Conservation (phyloP, 1,140 invertebrate genomes). For the Monomorium pharaonis region DNA sequence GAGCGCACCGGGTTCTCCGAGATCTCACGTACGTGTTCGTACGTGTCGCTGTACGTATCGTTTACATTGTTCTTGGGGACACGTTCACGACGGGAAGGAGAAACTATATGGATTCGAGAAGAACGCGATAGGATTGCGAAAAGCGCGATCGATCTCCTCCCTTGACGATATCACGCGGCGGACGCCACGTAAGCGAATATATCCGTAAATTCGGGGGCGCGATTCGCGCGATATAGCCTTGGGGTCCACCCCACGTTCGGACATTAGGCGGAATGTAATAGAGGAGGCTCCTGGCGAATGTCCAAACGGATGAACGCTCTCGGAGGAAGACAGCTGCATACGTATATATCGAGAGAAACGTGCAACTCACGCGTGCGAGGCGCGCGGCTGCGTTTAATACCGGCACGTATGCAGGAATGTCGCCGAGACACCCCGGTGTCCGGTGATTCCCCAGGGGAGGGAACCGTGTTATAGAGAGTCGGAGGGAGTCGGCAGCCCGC, state of each 20-base stretch:
- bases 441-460: neutral
- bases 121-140: neutral
- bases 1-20: neutral
- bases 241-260: slow-evolving; percentile 48
- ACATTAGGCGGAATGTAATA: slow-evolving; percentile 79
- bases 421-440: neutral
- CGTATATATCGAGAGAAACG: neutral
- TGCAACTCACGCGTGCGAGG: neutral
- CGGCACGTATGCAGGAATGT: slow-evolving; percentile 52
- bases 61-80: neutral
- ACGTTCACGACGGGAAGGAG: neutral
- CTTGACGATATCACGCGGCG: slow-evolving; percentile 10
- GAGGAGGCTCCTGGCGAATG: slow-evolving; percentile 76
- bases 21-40: neutral
- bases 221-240: slow-evolving; percentile 63
- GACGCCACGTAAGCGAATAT: slow-evolving; percentile 53
- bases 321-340: slow-evolving; percentile 46
- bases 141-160: neutral
- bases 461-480: slow-evolving; percentile 4
- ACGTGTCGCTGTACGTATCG: neutral
- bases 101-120: neutral
- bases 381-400: slow-evolving; percentile 44
- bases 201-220: slow-evolving; percentile 75
- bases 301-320: slow-evolving; percentile 74
- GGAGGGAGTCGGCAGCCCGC: slow-evolving; percentile 25